Evolutionary conservation across 2,797 vertebrate species (phyloP), one percentile per base, ranked within the genome.

Genomic region (Coregonus sp.): DNA sequence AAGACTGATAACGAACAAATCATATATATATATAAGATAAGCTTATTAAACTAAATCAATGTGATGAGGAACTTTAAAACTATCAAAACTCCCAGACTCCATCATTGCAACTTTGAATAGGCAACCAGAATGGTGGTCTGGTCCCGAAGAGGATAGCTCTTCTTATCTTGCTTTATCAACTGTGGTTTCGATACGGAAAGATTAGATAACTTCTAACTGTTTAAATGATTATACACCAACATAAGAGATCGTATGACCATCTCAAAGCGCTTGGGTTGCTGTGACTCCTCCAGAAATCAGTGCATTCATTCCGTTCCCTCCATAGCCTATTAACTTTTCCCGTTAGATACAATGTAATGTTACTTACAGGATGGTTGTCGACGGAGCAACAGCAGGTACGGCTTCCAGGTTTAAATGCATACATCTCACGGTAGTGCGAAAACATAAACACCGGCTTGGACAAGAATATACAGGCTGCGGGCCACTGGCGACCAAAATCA

Each of bases 361-460:
- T 90, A 98, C 98, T 99, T 90, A 99, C 98, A 98, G 96, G 88
- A 99, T 98, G 86, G 97, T 96, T 14, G 97, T 99, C 83, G 96
- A 96, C 1, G 95, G 95, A 52, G 96, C 93, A 65, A 99, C 96
- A 2, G 91, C 89, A 14, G 96, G 96, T 75, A 98, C 96, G 73
- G 92, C 93, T 81, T 99, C 97, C 94, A 99, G 89, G 91, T 96
- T 96, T 59, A 99, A 94, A 90, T 99, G 97, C 97, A 98, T 99
- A 91, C 97, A 99, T 92, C 97, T 95, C 91, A 99, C 97, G 0
- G 97, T 99, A 91, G 94, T 98, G 67, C 97, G 96, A 92, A 98
- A 98, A 84, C 97, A 98, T 11, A 98, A 88, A 86, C 97, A 99
- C 90, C 97, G 97, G 89, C 97, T 98, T 68, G 97, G 97, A 83